phyloP scores from a whole-genome alignment of 92 coral and sea anemone species.

The Micromussa lordhowensis region DNA sequence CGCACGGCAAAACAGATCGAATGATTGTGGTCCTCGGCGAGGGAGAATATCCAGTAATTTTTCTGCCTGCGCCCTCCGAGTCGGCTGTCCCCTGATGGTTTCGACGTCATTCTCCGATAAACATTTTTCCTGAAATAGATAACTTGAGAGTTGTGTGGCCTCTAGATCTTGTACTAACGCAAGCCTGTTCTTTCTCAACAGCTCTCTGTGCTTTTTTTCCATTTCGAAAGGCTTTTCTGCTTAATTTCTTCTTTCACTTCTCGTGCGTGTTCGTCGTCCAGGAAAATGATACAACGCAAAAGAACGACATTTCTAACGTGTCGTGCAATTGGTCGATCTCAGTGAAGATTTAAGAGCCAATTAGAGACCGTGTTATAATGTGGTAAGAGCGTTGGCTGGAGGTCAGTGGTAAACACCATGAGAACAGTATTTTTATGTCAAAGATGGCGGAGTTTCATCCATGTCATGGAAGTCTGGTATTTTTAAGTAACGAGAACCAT shows the following conservation, averaged over 20 bases:
- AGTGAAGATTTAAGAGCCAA: not conserved
- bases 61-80: slow-evolving; percentile 77
- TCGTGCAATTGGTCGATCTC: slow-evolving; percentile 6
- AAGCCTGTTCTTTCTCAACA: slow-evolving; percentile 80
- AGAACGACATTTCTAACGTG: not conserved
- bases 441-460: slow-evolving; percentile 93
- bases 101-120: slow-evolving; percentile 82
- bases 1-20: slow-evolving; percentile 77
- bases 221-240: not conserved
- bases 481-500: slow-evolving; percentile 78
- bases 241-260: not conserved
- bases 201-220: slow-evolving; percentile 64
- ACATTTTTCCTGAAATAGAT: slow-evolving; percentile 75
- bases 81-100: slow-evolving; percentile 58
- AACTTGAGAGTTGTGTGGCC: slow-evolving; percentile 69
- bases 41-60: slow-evolving; percentile 82
- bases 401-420: slow-evolving; percentile 69
- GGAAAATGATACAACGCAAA: not conserved
- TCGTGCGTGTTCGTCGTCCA: not conserved
- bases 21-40: slow-evolving; percentile 83
- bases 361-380: slow-evolving; percentile 10
- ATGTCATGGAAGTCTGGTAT: slow-evolving; percentile 86
- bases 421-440: slow-evolving; percentile 9
- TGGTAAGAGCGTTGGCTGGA: too few relatives aligned
- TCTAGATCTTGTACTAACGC: slow-evolving; percentile 79